These are phyloP conservation scores for Mythimna lalbum DNA, from an alignment of 2,888 invertebrate genomes.

Conservation along the genomic window DNA sequence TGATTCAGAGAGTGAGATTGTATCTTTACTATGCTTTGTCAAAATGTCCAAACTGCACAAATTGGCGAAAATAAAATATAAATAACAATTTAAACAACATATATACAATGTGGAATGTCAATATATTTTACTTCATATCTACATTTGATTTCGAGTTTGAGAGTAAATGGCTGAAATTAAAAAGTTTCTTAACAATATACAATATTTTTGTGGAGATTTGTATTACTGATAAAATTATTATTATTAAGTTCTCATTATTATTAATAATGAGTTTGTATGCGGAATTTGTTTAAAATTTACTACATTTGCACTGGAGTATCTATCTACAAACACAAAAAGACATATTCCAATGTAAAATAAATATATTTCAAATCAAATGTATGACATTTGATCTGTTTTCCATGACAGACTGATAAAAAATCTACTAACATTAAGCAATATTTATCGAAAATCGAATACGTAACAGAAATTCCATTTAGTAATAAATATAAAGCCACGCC, in stretches of 20 bases:
- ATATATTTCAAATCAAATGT: slow-evolving; percentile 91
- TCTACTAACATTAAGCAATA: slow-evolving; percentile 90
- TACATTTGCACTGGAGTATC: slow-evolving; percentile 85
- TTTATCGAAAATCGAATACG: slow-evolving; percentile 88
- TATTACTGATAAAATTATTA: slow-evolving; percentile 71
- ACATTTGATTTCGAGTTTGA: slow-evolving; percentile 86
- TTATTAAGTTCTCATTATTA: slow-evolving; percentile 70
- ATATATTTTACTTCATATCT: slow-evolving; percentile 90
- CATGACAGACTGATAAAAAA: slow-evolving; percentile 89
- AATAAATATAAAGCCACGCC: slow-evolving; percentile 79
- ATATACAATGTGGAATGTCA: slow-evolving; percentile 89
- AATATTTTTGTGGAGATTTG: slow-evolving; percentile 78
- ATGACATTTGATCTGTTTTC: slow-evolving; percentile 89
- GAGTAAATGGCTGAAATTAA: slow-evolving; percentile 86
- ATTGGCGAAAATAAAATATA: slow-evolving; percentile 66
- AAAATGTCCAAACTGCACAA: slow-evolving; percentile 40
- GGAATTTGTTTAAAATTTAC: slow-evolving; percentile 76
- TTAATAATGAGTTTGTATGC: slow-evolving; percentile 74
- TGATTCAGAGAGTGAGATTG: slow-evolving; percentile 13
- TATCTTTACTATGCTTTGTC: slow-evolving; percentile 19
- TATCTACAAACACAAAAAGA: slow-evolving; percentile 90
- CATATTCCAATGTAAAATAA: slow-evolving; percentile 90
- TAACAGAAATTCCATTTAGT: slow-evolving; percentile 87
- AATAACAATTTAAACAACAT: slow-evolving; percentile 87
- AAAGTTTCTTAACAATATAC: slow-evolving; percentile 87